Evolutionary conservation across 2,113 vertebrate genomes (phyloP).

Genomic region (Corythornis madagascariensis): DNA sequence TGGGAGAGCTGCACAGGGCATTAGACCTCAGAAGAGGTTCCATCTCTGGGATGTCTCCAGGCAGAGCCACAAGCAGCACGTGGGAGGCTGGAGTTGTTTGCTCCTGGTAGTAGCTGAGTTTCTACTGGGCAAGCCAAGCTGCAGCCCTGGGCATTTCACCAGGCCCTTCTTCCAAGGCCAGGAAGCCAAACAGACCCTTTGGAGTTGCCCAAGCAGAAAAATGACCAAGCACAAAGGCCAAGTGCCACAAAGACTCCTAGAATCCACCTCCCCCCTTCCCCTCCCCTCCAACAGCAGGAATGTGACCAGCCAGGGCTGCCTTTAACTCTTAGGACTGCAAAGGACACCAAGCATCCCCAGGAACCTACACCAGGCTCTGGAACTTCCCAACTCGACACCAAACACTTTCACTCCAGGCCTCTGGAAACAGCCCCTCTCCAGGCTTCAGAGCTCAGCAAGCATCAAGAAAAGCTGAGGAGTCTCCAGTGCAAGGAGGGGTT

Average conservation of each 20-base stretch:
- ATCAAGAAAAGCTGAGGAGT: neutral
- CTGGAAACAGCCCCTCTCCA: too few species aligned
- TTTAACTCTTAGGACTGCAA: neutral
- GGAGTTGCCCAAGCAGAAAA: neutral
- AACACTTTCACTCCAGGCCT: too few species aligned
- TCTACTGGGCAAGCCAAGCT: neutral
- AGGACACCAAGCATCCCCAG: neutral
- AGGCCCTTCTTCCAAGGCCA: neutral
- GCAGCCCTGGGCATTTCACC: neutral
- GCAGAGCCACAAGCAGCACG: fast-evolving
- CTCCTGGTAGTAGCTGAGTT: neutral
- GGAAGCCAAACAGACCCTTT: neutral
- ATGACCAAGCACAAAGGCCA: fast-evolving
- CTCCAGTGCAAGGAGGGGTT: fast-evolving
- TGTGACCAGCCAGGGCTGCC: neutral
- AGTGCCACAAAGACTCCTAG: neutral
- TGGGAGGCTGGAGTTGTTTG: neutral
- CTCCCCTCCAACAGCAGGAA: neutral
- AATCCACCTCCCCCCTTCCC: neutral
- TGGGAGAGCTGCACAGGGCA: neutral
- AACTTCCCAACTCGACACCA: fast-evolving
- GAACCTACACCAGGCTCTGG: neutral
- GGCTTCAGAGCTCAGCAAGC: neutral
- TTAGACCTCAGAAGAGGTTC: neutral
- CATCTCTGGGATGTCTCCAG: too few species aligned